These are phyloP conservation scores for Gymnobelideus leadbeateri DNA, from an alignment of 2,113 vertebrate genomes.

Conservation along the genomic window DNA sequence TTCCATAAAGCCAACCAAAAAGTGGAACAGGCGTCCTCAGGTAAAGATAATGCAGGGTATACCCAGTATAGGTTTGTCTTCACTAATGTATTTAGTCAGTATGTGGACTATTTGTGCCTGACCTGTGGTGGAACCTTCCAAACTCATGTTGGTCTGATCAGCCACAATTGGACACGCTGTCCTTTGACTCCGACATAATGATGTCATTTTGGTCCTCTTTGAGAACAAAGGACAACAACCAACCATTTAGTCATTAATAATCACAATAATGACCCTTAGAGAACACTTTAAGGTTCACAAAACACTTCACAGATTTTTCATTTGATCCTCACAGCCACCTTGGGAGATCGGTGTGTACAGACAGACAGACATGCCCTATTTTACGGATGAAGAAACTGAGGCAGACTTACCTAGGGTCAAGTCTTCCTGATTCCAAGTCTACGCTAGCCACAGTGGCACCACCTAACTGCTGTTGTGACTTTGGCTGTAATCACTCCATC, in stretches of 20 bases:
- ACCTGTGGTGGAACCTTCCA: too few relatives aligned
- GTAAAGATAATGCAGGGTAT: background rate
- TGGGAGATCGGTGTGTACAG: background rate
- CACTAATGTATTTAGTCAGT: background rate
- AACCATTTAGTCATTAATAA: background rate
- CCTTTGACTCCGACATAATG: background rate
- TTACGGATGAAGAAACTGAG: background rate
- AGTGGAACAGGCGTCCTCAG: background rate
- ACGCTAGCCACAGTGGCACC: background rate
- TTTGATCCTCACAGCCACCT: background rate
- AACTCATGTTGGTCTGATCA: background rate
- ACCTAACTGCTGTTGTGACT: background rate
- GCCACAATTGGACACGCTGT: too few relatives aligned
- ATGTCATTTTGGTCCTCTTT: background rate
- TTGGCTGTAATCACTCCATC: background rate
- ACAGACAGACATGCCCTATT: background rate
- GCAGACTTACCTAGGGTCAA: background rate
- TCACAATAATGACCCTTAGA: background rate
- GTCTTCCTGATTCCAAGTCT: background rate
- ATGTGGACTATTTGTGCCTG: too few relatives aligned
- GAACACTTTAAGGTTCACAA: background rate
- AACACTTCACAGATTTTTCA: background rate
- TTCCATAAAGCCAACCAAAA: background rate
- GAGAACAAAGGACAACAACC: background rate
- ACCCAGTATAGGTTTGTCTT: too few relatives aligned